Evolutionary conservation across 1,140 invertebrate species (phyloP).

Genomic region (Zaprionus africanus): DNA sequence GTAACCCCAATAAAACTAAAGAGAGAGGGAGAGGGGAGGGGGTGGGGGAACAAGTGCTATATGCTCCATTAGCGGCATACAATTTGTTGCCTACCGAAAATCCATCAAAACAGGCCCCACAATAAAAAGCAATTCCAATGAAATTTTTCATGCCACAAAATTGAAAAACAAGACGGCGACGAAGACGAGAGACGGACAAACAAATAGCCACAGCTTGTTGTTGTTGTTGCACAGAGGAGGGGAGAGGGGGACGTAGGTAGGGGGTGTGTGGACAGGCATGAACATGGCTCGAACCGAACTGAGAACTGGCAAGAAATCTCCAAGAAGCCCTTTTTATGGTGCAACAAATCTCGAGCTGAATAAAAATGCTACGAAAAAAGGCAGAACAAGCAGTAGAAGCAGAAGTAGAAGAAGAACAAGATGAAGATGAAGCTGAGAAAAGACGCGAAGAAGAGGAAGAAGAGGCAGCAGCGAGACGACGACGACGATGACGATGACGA

Average conservation of each 20-base stretch:
- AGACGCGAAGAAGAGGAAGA: not conserved
- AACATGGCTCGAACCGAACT: not conserved
- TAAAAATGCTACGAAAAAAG: slow-evolving; percentile 45
- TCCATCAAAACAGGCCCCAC: slow-evolving; percentile 72
- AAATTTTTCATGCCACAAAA: slow-evolving; percentile 77
- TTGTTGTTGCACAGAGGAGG: slow-evolving; percentile 11
- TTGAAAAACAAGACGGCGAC: slow-evolving; percentile 43
- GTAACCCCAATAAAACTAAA: slow-evolving; percentile 29
- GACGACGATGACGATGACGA: slow-evolving; percentile 45
- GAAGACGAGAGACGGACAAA: slow-evolving; percentile 39
- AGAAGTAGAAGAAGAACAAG: not conserved
- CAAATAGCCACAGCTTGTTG: slow-evolving; percentile 58
- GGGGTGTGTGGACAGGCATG: slow-evolving; percentile 9
- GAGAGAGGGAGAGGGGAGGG: not conserved
- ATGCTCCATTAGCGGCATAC: slow-evolving; percentile 74
- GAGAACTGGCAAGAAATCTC: slow-evolving; percentile 47
- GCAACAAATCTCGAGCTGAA: slow-evolving; percentile 73
- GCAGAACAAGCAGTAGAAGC: slow-evolving; percentile 12
- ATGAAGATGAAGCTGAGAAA: not conserved
- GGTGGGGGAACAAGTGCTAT: slow-evolving; percentile 41
- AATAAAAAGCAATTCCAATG: slow-evolving; percentile 81
- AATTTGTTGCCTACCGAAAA: slow-evolving; percentile 79
- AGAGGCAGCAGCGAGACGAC: slow-evolving; percentile 4
- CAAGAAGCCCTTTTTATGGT: slow-evolving; percentile 79
- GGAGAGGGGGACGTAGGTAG: slow-evolving; percentile 17